These are phyloP conservation scores for Dryobotodes eremita DNA, from an alignment of 2,888 invertebrate species.

Conservation along the genomic window DNA sequence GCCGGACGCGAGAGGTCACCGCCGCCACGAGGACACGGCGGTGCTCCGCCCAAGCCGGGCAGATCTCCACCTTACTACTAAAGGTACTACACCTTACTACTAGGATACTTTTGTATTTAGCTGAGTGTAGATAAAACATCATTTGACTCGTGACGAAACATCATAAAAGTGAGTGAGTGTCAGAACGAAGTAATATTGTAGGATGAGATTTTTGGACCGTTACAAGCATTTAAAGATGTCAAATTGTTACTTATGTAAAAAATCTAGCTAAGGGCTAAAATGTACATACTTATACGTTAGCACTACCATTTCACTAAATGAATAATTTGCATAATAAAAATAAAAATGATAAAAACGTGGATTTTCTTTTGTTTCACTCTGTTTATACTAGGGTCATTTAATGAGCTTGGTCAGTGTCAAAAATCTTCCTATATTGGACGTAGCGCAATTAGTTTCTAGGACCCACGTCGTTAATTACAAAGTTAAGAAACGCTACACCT, in stretches of 20 bases:
- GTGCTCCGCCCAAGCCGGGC: too few species aligned
- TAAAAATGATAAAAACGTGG: neutral
- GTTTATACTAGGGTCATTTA: neutral
- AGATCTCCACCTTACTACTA: too few species aligned
- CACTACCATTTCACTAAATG: neutral
- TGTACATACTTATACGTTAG: conserved; percentile 21
- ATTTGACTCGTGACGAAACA: neutral
- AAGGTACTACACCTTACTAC: too few species aligned
- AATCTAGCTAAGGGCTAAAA: neutral
- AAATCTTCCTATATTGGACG: too few species aligned
- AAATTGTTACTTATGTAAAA: neutral
- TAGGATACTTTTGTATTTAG: neutral
- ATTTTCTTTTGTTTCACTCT: neutral
- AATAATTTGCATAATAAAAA: conserved; percentile 29
- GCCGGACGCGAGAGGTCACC: too few species aligned
- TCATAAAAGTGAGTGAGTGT: neutral
- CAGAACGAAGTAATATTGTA: neutral
- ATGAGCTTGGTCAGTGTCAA: neutral
- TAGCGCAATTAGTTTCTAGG: neutral
- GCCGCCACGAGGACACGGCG: too few species aligned
- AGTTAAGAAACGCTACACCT: neutral
- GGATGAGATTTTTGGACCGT: neutral
- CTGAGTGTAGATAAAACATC: too few species aligned
- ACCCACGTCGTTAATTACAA: neutral
- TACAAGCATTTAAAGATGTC: neutral